Conservation (phyloP, 2,888 invertebrate species). For the Sussaba pulchella region DNA sequence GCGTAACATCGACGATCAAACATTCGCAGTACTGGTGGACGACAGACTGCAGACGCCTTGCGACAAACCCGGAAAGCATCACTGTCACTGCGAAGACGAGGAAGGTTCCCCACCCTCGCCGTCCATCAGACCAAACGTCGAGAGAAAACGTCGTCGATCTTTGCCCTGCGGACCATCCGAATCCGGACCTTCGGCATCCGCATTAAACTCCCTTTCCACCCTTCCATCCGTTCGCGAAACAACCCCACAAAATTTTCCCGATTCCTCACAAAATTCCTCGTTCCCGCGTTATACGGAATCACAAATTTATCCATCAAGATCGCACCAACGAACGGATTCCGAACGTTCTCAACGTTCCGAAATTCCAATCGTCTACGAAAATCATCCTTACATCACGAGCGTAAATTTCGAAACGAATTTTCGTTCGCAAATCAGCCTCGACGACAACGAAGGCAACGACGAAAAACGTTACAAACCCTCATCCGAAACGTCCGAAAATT, state of each 20-base stretch:
- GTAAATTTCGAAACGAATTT: conserved; percentile 79
- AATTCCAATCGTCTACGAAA: conserved; percentile 44
- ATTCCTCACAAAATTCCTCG: conserved; percentile 6
- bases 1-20: no score
- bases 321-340: conserved; percentile 20
- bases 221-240: conserved; percentile 59
- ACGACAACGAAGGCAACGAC: conserved; percentile 76
- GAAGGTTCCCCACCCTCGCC: conserved; percentile 85
- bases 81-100: conserved; percentile 91
- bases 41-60: conserved; percentile 90
- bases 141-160: conserved; percentile 81
- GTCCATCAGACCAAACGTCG: conserved; percentile 79
- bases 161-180: conserved; percentile 78
- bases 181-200: conserved; percentile 45
- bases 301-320: neutral
- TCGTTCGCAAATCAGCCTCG: conserved; percentile 78
- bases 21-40: conserved; percentile 86
- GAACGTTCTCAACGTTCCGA: conserved; percentile 32
- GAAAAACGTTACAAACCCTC: conserved; percentile 81
- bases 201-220: conserved; percentile 24
- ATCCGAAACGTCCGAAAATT: conserved; percentile 61
- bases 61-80: conserved; percentile 91
- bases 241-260: neutral
- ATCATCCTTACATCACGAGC: conserved; percentile 66
- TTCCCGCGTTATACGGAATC: conserved; percentile 19